Evolutionary conservation across 1,140 invertebrate genomes (phyloP), one percentile per base, ranked within the genome.

Genomic region (Bombus terrestris): DNA sequence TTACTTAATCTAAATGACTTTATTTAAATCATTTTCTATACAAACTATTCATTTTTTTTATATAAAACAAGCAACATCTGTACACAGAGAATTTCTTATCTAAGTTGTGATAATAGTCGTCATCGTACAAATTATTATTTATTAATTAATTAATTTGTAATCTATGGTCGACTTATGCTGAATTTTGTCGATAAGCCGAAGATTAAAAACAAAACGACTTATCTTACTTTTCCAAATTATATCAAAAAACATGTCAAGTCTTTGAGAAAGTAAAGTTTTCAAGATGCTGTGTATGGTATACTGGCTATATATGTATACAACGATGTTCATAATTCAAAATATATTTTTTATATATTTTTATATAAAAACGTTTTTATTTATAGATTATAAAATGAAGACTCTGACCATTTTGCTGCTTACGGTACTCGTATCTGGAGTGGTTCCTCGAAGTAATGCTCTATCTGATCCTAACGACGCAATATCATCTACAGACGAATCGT

Each of bases 351-450:
- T 4, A 72, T 43, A 73, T n/a, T 43, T n/a, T 43, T 41, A n/a
- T 18, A 25, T 35, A 59, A 12, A 4, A 32, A 59, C 41, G 13
- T 75, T 66, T 68, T 76, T 82, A 9, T 66, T 88, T 86, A 28
- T 72, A 90, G 89, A 22, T 81, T 35, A 2, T 18, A 88, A 83
- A 28, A 91, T 91, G 90, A 83, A 83, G 81, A 12, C 75, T 62
- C 18, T 62, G 47, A 83, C 81, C 74, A 87, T 71, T 39, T 37
- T 81, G 83, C 81, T 91, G 71, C 84, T 90, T 47, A 57, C 71
- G 57, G 53, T 69, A 41, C 39, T 88, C 25, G 43, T 85, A n/a
- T 53, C 12, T 32, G 75, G 37, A 43, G 22, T 43, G 18, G n/a
- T 64, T 43, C 57, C 53, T 35, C 43, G 18, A 25, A 32, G 1